These are phyloP conservation scores for Antrozous pallidus DNA, from an alignment of 2,797 vertebrate genomes.

Conservation along the genomic window DNA sequence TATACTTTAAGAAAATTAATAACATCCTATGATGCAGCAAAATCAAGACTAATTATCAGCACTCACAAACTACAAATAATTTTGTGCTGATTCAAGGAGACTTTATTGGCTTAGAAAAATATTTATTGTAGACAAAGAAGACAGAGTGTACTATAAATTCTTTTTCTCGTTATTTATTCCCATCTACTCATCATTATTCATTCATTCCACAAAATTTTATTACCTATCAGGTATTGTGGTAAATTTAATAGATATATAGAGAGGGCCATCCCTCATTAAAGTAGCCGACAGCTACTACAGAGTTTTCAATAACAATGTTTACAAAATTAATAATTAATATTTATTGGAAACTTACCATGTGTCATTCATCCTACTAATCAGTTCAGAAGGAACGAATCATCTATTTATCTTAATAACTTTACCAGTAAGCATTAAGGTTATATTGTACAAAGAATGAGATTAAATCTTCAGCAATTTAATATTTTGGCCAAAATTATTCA, in stretches of 20 bases:
- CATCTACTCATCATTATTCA: not conserved
- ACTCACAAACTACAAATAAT: not conserved
- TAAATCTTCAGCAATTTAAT: not conserved
- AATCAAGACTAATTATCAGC: not conserved
- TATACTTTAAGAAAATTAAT: not conserved
- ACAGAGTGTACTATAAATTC: rapidly evolving
- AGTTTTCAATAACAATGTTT: not conserved
- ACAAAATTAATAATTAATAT: not conserved
- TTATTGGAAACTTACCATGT: not conserved
- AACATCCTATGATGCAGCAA: not conserved
- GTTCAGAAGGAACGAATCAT: not conserved
- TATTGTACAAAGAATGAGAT: not conserved
- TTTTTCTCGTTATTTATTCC: not conserved
- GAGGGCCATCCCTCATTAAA: not conserved
- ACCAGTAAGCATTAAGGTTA: not conserved
- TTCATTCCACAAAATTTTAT: not conserved
- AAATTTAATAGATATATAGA: not conserved
- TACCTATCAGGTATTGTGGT: not conserved
- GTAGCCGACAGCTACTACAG: not conserved
- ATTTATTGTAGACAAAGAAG: not conserved
- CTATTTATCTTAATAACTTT: not conserved
- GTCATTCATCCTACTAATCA: not conserved
- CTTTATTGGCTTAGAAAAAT: not conserved
- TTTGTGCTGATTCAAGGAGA: not conserved
- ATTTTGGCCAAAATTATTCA: not conserved